phyloP scores from a whole-genome alignment of 2,113 vertebrate genomes.

The western clawed frog (Xenopus tropicalis) region DNA sequence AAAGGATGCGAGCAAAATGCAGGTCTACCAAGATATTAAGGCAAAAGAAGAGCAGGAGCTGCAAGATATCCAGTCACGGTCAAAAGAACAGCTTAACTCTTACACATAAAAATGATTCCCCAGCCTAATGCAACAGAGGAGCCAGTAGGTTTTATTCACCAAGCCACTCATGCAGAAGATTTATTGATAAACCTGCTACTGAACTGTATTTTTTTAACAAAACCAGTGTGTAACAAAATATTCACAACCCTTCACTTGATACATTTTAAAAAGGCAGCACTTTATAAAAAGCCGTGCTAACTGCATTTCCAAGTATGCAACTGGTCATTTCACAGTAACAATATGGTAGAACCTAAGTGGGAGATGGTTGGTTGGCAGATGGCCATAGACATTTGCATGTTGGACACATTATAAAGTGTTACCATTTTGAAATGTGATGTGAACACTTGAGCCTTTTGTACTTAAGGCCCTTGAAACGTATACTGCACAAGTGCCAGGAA shows the following conservation, averaged over 20 bases:
- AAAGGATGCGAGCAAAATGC: slow-evolving; percentile 98
- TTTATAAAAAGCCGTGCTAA: slow-evolving; percentile 48
- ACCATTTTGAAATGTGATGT: slow-evolving; percentile 9
- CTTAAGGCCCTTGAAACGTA: not conserved
- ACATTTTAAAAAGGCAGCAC: slow-evolving; percentile 75
- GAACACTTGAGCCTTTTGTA: not conserved
- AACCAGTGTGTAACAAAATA: slow-evolving; percentile 51
- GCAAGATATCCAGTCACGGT: slow-evolving; percentile 95
- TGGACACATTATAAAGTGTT: not conserved
- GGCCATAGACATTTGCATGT: not conserved
- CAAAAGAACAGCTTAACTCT: slow-evolving; percentile 98
- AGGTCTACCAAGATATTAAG: slow-evolving; percentile 98
- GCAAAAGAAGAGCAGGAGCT: slow-evolving; percentile 98
- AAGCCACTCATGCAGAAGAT: slow-evolving; percentile 66
- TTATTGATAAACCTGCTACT: slow-evolving; percentile 3
- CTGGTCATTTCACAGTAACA: not conserved
- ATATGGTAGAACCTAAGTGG: not conserved
- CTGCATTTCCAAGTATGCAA: too few relatives aligned
- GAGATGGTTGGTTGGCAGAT: not conserved
- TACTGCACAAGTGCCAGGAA: not conserved
- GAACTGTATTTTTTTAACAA: slow-evolving; percentile 39
- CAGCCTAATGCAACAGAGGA: slow-evolving; percentile 68
- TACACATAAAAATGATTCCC: slow-evolving; percentile 85
- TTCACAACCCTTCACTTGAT: slow-evolving; percentile 52
- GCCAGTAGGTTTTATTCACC: slow-evolving; percentile 74